Evolutionary conservation across 1,140 invertebrate species (phyloP).

Genomic region (Monomorium pharaonis): DNA sequence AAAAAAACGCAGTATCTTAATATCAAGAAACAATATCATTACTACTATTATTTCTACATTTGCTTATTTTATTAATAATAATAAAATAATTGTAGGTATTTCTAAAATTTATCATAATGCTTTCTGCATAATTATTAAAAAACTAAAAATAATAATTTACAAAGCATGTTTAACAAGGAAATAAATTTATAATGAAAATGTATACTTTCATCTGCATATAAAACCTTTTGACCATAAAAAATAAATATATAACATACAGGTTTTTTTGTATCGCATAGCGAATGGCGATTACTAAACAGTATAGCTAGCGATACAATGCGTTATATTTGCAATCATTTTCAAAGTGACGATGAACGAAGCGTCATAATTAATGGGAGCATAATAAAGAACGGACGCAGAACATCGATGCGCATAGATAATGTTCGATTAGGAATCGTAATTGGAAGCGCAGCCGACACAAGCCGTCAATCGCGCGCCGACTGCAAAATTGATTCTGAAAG

Average conservation of each 20-base stretch:
- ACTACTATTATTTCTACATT: neutral
- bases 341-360: conserved; percentile 3
- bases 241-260: neutral
- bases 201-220: no score
- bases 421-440: conserved; percentile 42
- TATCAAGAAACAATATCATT: neutral
- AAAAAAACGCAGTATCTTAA: neutral
- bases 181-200: no score
- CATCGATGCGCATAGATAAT: conserved; percentile 30
- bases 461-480: conserved; percentile 37
- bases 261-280: neutral
- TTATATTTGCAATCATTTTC: neutral
- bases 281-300: neutral
- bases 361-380: conserved; percentile 14
- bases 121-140: no score
- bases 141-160: no score
- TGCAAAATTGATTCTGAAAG: conserved; percentile 57
- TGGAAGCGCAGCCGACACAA: neutral
- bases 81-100: neutral
- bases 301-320: neutral
- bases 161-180: no score
- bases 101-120: neutral
- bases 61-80: neutral
- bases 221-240: neutral
- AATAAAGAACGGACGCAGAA: conserved; percentile 9